Evolutionary conservation across 2,888 invertebrate genomes (phyloP), one percentile per base, ranked within the genome.

Genomic region (Papilio demoleus): DNA sequence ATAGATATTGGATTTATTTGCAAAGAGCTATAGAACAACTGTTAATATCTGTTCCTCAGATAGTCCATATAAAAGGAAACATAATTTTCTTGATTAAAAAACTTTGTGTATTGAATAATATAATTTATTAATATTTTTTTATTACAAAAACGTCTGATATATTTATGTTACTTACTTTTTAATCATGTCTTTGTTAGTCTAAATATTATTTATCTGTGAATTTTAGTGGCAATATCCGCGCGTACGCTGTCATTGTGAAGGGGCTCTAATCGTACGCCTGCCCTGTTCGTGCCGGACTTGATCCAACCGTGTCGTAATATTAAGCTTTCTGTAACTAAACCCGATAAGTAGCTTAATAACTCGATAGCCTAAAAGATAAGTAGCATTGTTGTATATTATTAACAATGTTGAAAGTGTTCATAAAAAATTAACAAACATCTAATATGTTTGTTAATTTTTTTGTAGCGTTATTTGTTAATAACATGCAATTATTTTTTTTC

Each of bases 301-400:
- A 40, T 62, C n/a, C 34, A 42, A 53, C 22, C 31, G 40, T 62
- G 56, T 67, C 53, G 67, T 62, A 62, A 67, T 56, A 42, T 45
- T 34, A 67, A 56, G 45, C 34, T 67, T 64, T 68, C 59, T 58
- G 63, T 59, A 65, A 68, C 64, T 34, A 63, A 64, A 63, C 31
- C 50, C 17, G 60, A 45, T 61, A 61, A 53, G 27, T 61, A 38
- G 59, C 38, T 50, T 59, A 47, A 66, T 47, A 66, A 50, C 45
- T 59, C 0, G 36, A 38, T 60, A 60, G 9, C 17, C 47, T 27
- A 69, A 19, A 5, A 8, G 58, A 59, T 66, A 45, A 66, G 50
- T 67, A 40, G 42, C 9, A 61, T 27, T 59, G 38, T 59, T 59
- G 11, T 38, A 12, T 19, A 36, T 24, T 36, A 34, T 38, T 14